Conservation (phyloP, 2,113 vertebrate genomes). For the Apus apus region DNA sequence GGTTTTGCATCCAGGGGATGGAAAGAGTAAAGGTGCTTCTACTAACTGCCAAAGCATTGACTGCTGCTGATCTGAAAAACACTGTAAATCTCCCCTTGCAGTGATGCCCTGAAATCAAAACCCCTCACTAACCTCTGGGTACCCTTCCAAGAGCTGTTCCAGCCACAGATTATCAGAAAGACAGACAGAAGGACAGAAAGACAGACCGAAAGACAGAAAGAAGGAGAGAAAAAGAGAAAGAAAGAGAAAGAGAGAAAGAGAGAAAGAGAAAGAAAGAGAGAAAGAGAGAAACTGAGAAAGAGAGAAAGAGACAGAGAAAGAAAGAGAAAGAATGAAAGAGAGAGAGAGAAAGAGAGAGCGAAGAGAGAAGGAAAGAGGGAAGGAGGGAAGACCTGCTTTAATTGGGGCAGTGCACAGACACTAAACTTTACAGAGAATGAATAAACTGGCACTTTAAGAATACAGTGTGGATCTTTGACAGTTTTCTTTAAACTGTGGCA, state of each 20-base stretch:
- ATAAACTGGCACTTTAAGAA: slow-evolving; percentile 48
- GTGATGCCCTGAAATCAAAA: not conserved
- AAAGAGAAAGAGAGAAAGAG: too few species aligned
- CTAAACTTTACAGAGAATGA: slow-evolving; percentile 6
- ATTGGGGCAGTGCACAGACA: slow-evolving; percentile 2
- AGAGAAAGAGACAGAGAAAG: too few species aligned
- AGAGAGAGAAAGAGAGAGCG: too few species aligned
- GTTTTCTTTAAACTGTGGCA: slow-evolving; percentile 16
- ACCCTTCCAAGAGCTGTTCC: not conserved
- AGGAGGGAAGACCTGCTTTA: not conserved
- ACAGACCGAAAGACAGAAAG: too few species aligned
- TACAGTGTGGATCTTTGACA: not conserved
- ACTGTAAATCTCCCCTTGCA: not conserved
- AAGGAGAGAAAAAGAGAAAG: too few species aligned
- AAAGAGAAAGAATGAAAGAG: too few species aligned
- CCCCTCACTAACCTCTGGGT: not conserved
- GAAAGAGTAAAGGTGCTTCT: not conserved
- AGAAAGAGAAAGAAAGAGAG: too few species aligned
- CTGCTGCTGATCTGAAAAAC: not conserved
- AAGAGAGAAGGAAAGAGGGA: too few species aligned
- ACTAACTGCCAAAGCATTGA: not conserved
- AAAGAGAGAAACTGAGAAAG: too few species aligned
- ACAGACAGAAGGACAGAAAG: too few species aligned
- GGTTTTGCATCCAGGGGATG: not conserved
- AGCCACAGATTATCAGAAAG: not conserved